phyloP scores from a whole-genome alignment of 2,113 vertebrate genomes.

The Acanthisitta chloris region DNA sequence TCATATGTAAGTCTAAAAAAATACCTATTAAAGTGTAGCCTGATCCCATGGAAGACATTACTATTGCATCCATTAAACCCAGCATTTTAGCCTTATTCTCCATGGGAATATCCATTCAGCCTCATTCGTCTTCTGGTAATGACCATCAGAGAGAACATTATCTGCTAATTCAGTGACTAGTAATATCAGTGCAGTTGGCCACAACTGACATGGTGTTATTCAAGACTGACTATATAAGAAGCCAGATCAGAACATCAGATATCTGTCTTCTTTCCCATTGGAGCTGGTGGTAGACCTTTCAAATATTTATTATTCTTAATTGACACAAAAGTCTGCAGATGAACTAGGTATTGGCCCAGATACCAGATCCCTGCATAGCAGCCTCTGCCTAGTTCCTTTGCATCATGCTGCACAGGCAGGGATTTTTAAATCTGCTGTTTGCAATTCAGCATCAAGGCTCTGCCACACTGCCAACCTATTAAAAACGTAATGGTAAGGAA shows the following conservation, averaged over 20 bases:
- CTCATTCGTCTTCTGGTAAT: background rate
- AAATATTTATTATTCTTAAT: conserved; percentile 50
- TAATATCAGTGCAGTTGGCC: background rate
- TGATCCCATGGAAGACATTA: background rate
- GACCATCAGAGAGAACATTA: background rate
- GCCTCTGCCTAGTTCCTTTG: background rate
- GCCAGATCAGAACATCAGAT: conserved; percentile 1
- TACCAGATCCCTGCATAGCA: background rate
- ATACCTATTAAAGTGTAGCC: background rate
- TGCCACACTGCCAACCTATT: background rate
- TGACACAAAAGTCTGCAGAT: background rate
- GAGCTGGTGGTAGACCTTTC: background rate
- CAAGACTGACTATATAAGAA: background rate
- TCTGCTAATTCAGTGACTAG: background rate
- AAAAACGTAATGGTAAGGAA: background rate
- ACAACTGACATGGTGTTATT: background rate
- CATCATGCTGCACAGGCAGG: background rate
- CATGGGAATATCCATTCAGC: background rate
- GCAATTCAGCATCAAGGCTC: background rate
- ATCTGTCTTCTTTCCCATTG: background rate
- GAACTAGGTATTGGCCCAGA: background rate
- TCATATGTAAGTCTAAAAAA: background rate
- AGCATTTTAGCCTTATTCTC: background rate
- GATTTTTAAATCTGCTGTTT: background rate
- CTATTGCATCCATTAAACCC: background rate